A percentile compares a stretch with the other conserved stretches of the same genome.
Evolutionary conservation across 1,140 invertebrate species (phyloP).

Genomic region (Helicoverpa armigera): DNA sequence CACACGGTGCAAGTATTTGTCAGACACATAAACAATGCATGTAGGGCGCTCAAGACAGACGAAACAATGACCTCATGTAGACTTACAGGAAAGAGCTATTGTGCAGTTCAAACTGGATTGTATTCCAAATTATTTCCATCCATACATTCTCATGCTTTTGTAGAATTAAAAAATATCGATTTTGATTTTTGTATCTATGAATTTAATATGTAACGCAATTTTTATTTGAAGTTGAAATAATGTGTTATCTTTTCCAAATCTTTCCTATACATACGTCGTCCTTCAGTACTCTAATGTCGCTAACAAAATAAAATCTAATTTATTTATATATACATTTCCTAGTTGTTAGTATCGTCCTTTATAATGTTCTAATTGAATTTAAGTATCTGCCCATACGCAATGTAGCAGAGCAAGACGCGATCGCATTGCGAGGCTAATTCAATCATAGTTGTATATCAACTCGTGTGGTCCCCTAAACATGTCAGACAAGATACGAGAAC

Average conservation of each 20-base stretch:
- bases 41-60: slow-evolving; percentile 58
- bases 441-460: slow-evolving; percentile 33
- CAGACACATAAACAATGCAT: slow-evolving; percentile 63
- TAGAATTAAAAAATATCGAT: neutral
- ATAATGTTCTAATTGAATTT: slow-evolving; percentile 6
- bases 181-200: no score
- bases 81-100: slow-evolving; percentile 41
- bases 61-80: slow-evolving; percentile 59
- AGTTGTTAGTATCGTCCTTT: neutral
- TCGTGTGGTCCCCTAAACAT: slow-evolving; percentile 68
- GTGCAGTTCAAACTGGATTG: slow-evolving; percentile 36
- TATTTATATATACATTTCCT: no score
- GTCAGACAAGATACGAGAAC: slow-evolving; percentile 50
- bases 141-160: neutral
- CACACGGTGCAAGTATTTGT: slow-evolving; percentile 58
- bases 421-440: slow-evolving; percentile 22
- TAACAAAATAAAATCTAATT: no score
- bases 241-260: no score
- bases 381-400: slow-evolving; percentile 14
- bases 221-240: no score
- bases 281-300: no score
- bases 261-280: no score
- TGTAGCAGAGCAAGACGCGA: slow-evolving; percentile 5
- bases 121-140: slow-evolving; percentile 25
- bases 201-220: no score